Percentiles rank a stretch among this genome's conserved stretches.
These are phyloP conservation scores for Cantharis rufa DNA, from an alignment of 2,888 invertebrate species.

Conservation along the genomic window DNA sequence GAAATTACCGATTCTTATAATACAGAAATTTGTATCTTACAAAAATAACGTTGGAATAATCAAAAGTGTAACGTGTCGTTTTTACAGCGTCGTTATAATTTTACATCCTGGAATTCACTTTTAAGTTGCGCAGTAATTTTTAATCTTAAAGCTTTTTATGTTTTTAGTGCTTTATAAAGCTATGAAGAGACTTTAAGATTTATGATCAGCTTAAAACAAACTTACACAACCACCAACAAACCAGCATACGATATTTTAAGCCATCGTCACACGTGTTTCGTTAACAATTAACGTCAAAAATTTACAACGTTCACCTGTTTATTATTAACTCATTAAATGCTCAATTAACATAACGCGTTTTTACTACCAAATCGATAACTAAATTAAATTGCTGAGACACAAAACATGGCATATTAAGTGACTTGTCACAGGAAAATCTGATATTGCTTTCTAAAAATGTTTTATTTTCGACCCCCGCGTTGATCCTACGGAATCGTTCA, in stretches of 20 bases:
- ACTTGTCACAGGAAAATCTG: background rate
- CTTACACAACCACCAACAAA: background rate
- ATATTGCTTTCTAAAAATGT: background rate
- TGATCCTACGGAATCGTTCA: background rate
- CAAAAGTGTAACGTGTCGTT: background rate
- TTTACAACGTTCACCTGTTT: background rate
- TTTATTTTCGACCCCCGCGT: background rate
- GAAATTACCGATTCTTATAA: slow-evolving; percentile 19
- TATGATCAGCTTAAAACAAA: slow-evolving; percentile 10
- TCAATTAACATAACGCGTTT: background rate
- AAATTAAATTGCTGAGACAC: background rate
- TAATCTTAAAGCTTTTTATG: slow-evolving; percentile 22
- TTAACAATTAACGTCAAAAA: background rate
- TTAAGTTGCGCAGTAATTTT: slow-evolving; percentile 22
- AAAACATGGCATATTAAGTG: background rate
- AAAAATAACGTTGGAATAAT: background rate
- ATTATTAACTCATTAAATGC: background rate
- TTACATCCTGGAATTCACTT: slow-evolving; percentile 1
- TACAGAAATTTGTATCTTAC: background rate
- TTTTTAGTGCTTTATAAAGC: slow-evolving; percentile 15
- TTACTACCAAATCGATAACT: background rate
- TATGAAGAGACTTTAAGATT: slow-evolving; percentile 25
- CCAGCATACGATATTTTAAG: slow-evolving; percentile 7
- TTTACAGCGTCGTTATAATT: background rate
- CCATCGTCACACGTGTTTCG: slow-evolving; percentile 5